Evolutionary conservation across 1,140 invertebrate genomes (phyloP), one percentile per base, ranked within the genome.

Genomic region (Helicoverpa zea): DNA sequence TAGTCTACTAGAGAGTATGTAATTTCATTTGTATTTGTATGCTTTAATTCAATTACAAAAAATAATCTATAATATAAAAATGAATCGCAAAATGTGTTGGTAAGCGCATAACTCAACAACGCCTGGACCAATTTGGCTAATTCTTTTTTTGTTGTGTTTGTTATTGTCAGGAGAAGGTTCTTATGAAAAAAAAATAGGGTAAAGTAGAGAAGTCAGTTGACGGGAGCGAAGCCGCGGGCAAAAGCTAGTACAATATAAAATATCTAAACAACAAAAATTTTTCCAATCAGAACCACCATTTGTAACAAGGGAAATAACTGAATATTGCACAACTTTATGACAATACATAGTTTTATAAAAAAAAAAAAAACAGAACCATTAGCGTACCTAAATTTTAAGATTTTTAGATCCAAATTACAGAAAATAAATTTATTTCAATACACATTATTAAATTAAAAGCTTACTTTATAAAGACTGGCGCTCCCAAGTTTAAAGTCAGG

Each of bases 401-500:
- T 59, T 82, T 66, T n/a, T 43, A 64, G 9, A 64, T 23, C 23
- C 13, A 35, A 47, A 9, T 7, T 9, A 43, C 35, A 9, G 5
- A 0, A 43, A 0, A 43, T 43, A 43, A 43, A 43, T 5, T 49
- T 14, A 3, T 0, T 47, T 68, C 11, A 54, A 2, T 54, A 54
- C 14, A n/a, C 14, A 9, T 59, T 49, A 68, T 12, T 23, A 52
- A 66, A 70, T 74, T 35, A 75, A 52, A 35, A 52, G 72, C 66
- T 82, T 90, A 95, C 95, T 90, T 96, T 96, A 81, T 96, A 96
- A 81, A 95, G 89, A 70, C 94, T 93, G 16, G 95, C 92, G 88
- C 95, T 96, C 29, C 95, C 93, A 66, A 96, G 88, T 87, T 96
- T 95, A 86, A 96, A 96, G 82, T 96, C 96, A 61, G 96, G 90